Conservation (phyloP, 2,113 vertebrate species). For the Oenanthe oenanthe region DNA sequence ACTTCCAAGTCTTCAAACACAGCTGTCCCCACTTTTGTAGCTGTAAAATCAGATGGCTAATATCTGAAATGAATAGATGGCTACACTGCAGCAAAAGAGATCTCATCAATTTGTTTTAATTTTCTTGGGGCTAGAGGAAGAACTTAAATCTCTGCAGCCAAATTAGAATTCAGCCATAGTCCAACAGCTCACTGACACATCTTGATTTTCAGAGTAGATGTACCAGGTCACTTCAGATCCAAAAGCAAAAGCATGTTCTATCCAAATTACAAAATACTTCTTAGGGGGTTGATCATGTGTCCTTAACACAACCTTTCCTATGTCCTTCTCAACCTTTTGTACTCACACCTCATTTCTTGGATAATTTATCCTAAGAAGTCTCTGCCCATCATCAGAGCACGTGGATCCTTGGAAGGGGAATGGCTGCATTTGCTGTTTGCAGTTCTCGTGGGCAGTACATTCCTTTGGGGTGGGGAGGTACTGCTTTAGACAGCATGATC, state of each 20-base stretch:
- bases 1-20: slow-evolving; percentile 2
- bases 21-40: background rate
- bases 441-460: background rate
- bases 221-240: background rate
- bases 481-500: background rate
- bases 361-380: background rate
- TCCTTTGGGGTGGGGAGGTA: background rate
- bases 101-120: background rate
- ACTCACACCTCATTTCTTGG: background rate
- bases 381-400: background rate
- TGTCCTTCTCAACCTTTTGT: background rate
- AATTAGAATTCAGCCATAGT: background rate
- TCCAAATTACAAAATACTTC: background rate
- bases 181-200: background rate
- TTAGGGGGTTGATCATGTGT: background rate
- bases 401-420: background rate
- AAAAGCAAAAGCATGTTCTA: background rate
- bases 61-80: background rate
- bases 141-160: background rate
- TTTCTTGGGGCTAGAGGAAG: background rate
- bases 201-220: background rate
- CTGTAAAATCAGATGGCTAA: background rate
- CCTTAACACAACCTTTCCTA: background rate
- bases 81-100: background rate
- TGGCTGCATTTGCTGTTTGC: background rate